Conservation (phyloP, 2,113 vertebrate genomes). For the Pongo abelii region DNA sequence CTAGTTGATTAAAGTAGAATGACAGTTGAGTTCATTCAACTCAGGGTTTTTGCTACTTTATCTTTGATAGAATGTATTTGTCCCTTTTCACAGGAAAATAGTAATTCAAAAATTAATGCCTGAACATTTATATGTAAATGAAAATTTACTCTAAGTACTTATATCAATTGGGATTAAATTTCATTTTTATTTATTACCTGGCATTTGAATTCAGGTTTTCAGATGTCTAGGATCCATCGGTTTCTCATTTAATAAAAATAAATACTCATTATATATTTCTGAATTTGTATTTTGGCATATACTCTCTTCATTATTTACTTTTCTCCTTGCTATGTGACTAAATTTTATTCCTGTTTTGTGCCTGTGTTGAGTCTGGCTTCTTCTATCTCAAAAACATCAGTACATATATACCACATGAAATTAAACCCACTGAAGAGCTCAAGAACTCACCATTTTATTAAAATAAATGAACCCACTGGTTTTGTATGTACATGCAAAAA, state of each 20-base stretch:
- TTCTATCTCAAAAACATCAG: background rate
- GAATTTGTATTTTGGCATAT: background rate
- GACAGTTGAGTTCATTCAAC: background rate
- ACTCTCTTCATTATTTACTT: background rate
- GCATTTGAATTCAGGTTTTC: background rate
- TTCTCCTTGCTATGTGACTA: background rate
- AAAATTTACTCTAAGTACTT: background rate
- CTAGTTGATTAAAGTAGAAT: background rate
- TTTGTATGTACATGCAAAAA: background rate
- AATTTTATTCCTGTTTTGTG: background rate
- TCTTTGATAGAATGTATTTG: background rate
- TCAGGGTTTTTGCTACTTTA: background rate
- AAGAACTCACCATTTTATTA: background rate
- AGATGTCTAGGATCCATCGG: background rate
- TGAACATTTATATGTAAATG: background rate
- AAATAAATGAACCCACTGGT: background rate
- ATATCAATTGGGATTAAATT: background rate
- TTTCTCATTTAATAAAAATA: background rate
- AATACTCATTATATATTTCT: background rate
- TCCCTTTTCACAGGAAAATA: background rate
- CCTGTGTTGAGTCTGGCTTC: background rate
- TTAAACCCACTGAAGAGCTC: background rate
- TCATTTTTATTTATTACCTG: constrained; percentile 32
- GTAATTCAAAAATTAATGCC: background rate
- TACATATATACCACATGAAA: background rate